A percentile compares a stretch with the other conserved stretches of the same genome.
Evolutionary conservation across 2,113 vertebrate genomes (phyloP).

Genomic region (Proteles cristata): DNA sequence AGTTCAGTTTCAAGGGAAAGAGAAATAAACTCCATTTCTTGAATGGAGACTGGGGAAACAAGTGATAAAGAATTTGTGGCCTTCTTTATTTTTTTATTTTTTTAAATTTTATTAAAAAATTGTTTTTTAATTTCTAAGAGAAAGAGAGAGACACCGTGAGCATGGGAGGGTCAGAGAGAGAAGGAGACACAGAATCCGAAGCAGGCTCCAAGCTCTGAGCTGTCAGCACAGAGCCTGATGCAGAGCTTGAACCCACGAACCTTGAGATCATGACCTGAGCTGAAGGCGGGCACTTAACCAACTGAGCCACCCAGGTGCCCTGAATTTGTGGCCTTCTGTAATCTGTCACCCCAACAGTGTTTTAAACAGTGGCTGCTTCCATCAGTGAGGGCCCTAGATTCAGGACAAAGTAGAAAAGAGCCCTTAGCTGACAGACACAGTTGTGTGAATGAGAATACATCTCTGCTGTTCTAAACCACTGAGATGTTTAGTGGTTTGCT

Average conservation of each 20-base stretch:
- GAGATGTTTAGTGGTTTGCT: background rate
- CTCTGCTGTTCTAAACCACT: background rate
- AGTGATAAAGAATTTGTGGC: background rate
- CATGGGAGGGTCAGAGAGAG: too few relatives aligned
- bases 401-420: background rate
- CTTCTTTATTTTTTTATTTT: background rate
- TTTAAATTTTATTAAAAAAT: too few relatives aligned
- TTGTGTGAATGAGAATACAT: background rate
- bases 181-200: too few relatives aligned
- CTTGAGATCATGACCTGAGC: too few relatives aligned
- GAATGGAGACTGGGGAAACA: background rate
- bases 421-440: background rate
- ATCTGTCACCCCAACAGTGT: background rate
- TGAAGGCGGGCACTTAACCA: too few relatives aligned
- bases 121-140: too few relatives aligned
- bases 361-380: background rate
- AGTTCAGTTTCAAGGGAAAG: background rate
- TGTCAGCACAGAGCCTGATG: too few relatives aligned
- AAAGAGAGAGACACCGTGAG: too few relatives aligned
- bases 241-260: too few relatives aligned
- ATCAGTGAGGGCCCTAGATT: background rate
- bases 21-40: background rate
- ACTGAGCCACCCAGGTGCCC: too few relatives aligned
- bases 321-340: background rate
- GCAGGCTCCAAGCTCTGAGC: too few relatives aligned